Base-by-base conservation (phyloP, 2,888 invertebrate genomes). In the Meteorus cinctellus region DNA sequence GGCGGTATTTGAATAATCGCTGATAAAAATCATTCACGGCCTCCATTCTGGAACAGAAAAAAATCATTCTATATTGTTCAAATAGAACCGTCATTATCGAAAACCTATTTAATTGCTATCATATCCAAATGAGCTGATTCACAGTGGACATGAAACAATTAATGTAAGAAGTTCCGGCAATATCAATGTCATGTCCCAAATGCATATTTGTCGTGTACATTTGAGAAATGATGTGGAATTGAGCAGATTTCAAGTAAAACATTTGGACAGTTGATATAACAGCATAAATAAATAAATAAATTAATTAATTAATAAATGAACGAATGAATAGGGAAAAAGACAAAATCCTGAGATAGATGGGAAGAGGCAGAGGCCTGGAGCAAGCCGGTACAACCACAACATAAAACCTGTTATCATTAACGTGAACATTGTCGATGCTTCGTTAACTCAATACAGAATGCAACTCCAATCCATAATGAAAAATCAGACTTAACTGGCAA, bases 351-450 rank as follows among this genome's bases (percentile, higher is more conserved):
- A 34, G 41, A 68, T 55, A 69, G 36, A 67, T 74, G 29, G 4
- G 48, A 12, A 27, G 48, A 59, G 68, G 82, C 84, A 83, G 86
- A 86, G 88, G 86, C 86, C 87, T 85, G 89, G 88, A 89, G 87
- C 87, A 87, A 88, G 89, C 87, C 88, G 89, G 88, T 89, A 89
- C 89, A 89, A 89, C 88, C 86, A 88, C 85, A 84, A 67, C 75
- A 74, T 69, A 80, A 77, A 77, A 77, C 77, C 76, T 77, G 76
- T 76, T 77, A 69, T 55, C 68, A 34, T n/a, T 60, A 41, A 68
- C n/a, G 48, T 55, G 31, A 69, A 69, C 48, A 67, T 34, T 66
- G n/a, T 45, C 12, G n/a, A 29, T 24, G 27, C 41, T 45, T 19
- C 51, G 36, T 36, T 73, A 73, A 34, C 79, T 81, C 77, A 78